These are phyloP conservation scores for Venusia cambrica DNA, from an alignment of 2,888 invertebrate species.

Conservation along the genomic window DNA sequence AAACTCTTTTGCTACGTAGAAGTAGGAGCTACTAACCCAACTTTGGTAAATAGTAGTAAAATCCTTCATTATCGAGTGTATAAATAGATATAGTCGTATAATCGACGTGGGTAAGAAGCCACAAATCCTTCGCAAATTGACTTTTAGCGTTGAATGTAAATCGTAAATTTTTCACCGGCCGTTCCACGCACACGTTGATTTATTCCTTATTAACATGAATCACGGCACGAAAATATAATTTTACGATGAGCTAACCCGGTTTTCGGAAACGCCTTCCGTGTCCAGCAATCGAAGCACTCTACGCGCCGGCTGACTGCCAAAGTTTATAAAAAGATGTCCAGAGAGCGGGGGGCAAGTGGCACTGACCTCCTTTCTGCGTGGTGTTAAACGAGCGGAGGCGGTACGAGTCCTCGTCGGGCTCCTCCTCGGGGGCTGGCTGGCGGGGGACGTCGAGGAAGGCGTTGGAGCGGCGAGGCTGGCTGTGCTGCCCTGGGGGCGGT, in stretches of 20 bases:
- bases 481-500: slow-evolving; percentile 68
- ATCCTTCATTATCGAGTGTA: no score
- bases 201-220: slow-evolving; percentile 63
- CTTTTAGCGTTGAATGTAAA: slow-evolving; percentile 4
- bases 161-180: slow-evolving; percentile 4
- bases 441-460: slow-evolving; percentile 87
- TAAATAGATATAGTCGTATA: no score
- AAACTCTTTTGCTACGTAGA: no score
- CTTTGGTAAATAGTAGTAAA: no score
- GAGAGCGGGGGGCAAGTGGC: slow-evolving; percentile 67
- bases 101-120: no score
- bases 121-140: background rate
- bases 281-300: slow-evolving; percentile 38
- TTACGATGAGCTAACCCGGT: slow-evolving; percentile 54
- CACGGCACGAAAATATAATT: slow-evolving; percentile 52
- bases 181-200: slow-evolving; percentile 59
- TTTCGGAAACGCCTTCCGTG: slow-evolving; percentile 33
- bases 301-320: slow-evolving; percentile 60
- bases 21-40: no score
- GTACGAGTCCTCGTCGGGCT: slow-evolving; percentile 93
- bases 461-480: slow-evolving; percentile 83
- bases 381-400: slow-evolving; percentile 95
- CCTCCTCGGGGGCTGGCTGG: slow-evolving; percentile 65
- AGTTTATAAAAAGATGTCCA: slow-evolving; percentile 58
- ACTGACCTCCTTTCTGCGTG: slow-evolving; percentile 92